Evolutionary conservation across 1,140 invertebrate species (phyloP).

Genomic region (Sitodiplosis mosellana): DNA sequence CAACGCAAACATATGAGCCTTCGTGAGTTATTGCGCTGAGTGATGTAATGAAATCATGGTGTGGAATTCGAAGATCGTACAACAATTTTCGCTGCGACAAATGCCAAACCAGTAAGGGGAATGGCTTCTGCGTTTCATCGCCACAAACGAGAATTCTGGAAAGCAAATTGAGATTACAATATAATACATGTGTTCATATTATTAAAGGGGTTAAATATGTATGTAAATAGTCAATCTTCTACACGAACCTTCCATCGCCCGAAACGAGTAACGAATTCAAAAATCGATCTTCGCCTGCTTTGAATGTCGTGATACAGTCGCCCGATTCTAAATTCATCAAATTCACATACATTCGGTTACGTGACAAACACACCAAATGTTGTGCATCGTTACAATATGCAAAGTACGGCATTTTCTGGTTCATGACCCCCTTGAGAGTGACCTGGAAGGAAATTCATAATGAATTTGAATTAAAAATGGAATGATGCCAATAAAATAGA

Average conservation of each 20-base stretch:
- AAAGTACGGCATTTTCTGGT: slow-evolving; percentile 81
- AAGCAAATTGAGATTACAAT: too few species aligned
- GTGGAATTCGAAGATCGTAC: slow-evolving; percentile 70
- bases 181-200: not conserved
- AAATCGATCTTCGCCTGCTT: slow-evolving; percentile 73
- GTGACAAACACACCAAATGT: slow-evolving; percentile 60
- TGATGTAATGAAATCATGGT: slow-evolving; percentile 72
- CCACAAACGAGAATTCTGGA: slow-evolving; percentile 64
- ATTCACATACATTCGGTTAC: slow-evolving; percentile 81
- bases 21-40: slow-evolving; percentile 72
- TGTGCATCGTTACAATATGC: slow-evolving; percentile 52
- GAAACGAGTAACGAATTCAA: slow-evolving; percentile 73
- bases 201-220: not conserved
- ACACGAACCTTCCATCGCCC: slow-evolving; percentile 53
- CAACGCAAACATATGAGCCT: slow-evolving; percentile 49
- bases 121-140: slow-evolving; percentile 80
- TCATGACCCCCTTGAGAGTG: slow-evolving; percentile 70
- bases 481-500: not conserved
- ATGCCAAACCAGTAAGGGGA: slow-evolving; percentile 76
- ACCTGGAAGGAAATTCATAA: slow-evolving; percentile 14
- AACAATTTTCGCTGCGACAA: slow-evolving; percentile 61
- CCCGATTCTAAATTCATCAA: slow-evolving; percentile 62
- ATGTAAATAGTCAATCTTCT: too few species aligned
- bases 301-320: slow-evolving; percentile 73
- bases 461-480: not conserved